phyloP scores from a whole-genome alignment of 2,113 vertebrate species.

The Rhynchomys soricoides region DNA sequence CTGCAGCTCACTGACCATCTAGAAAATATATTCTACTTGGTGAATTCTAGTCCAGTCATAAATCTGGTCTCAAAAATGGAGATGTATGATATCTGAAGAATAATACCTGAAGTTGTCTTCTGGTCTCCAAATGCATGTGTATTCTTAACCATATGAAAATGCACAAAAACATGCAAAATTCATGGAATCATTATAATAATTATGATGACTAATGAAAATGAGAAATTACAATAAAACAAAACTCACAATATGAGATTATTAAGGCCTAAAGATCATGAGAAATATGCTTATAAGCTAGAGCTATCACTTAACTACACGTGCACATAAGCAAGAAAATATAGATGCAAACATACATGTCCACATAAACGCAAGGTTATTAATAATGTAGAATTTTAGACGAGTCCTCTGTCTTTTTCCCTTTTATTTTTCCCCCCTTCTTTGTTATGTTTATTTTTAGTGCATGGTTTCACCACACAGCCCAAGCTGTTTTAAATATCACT shows the following conservation, averaged over 20 bases:
- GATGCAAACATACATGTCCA: not conserved
- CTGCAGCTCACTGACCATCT: not conserved
- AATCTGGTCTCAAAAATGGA: not conserved
- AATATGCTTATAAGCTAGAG: not conserved
- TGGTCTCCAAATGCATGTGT: not conserved
- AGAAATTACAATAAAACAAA: conserved; percentile 15
- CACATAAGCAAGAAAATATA: not conserved
- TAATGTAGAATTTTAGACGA: not conserved
- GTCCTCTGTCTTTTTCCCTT: not conserved
- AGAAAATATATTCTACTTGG: not conserved
- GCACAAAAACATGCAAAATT: not conserved
- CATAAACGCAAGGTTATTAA: not conserved
- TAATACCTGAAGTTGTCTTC: not conserved
- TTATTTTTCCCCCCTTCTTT: accelerated
- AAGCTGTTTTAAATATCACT: not conserved
- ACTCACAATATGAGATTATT: not conserved
- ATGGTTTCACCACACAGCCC: not conserved
- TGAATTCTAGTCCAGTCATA: not conserved
- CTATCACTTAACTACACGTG: not conserved
- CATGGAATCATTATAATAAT: not conserved
- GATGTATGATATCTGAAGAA: not conserved
- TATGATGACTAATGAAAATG: not conserved
- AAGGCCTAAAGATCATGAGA: not conserved
- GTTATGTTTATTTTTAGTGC: not conserved
- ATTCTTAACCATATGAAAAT: not conserved